Percentiles rank a stretch among this genome's conserved stretches.
Conservation (phyloP, 2,113 vertebrate species). For the Pica pica region DNA sequence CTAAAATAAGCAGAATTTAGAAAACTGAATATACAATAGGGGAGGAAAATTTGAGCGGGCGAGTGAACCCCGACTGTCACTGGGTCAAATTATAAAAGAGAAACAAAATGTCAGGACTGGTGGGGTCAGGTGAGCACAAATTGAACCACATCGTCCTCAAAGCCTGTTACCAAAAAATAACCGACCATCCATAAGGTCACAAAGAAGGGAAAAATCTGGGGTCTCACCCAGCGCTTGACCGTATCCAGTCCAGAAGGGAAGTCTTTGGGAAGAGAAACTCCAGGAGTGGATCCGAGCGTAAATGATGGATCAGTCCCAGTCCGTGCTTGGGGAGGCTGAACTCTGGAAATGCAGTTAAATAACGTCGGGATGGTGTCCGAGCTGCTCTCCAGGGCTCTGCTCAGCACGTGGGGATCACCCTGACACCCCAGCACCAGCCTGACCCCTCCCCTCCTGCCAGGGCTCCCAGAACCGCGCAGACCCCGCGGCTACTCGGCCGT, state of each 20-base stretch:
- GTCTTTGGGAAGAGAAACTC: conserved; percentile 51
- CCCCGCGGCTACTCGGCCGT: conserved; percentile 62
- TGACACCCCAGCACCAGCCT: conserved; percentile 2
- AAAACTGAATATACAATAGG: conserved; percentile 45
- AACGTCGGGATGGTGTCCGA: not conserved
- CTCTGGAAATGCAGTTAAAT: conserved; percentile 4
- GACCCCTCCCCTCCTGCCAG: conserved; percentile 36
- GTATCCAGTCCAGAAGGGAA: conserved; percentile 23
- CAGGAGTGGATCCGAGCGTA: not conserved
- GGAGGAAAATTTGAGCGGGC: conserved; percentile 17
- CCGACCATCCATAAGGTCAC: conserved; percentile 21
- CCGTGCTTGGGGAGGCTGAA: not conserved
- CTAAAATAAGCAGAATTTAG: conserved; percentile 52
- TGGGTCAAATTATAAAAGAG: conserved; percentile 61
- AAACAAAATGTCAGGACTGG: conserved; percentile 56
- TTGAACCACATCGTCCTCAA: conserved; percentile 49
- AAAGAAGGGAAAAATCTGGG: conserved; percentile 1
- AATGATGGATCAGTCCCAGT: not conserved
- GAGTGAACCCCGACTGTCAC: conserved; percentile 39
- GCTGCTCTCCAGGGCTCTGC: conserved; percentile 30
- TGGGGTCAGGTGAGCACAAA: conserved; percentile 64
- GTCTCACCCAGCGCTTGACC: conserved; percentile 1
- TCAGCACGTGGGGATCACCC: conserved; percentile 18
- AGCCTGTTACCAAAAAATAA: conserved; percentile 57
- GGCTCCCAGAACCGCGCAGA: not conserved